Evolutionary conservation across 1,140 invertebrate genomes (phyloP).

Genomic region (Fopius arisanus): DNA sequence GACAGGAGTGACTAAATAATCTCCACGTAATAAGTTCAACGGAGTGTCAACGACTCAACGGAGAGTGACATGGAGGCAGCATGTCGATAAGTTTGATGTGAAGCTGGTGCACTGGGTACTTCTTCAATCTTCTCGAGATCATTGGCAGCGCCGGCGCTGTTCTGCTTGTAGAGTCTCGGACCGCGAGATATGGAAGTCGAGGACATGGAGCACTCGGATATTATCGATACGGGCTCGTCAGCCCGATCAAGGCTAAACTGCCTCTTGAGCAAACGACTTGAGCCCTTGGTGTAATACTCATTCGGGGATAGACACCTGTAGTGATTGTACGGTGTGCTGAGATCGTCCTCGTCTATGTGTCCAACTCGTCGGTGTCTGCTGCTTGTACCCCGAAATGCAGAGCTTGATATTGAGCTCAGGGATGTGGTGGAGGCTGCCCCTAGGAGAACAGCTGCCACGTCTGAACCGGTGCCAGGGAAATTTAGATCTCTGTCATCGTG

Average conservation of each 20-base stretch:
- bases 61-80: constrained; percentile 60
- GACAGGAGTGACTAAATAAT: no score
- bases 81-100: constrained; percentile 52
- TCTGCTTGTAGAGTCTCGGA: constrained; percentile 72
- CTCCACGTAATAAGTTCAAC: no score
- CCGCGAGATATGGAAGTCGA: constrained; percentile 38
- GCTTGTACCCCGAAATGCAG: constrained; percentile 46
- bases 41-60: constrained; percentile 59
- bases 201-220: constrained; percentile 12
- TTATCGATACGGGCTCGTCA: constrained; percentile 63
- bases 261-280: constrained; percentile 67
- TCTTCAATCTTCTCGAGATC: constrained; percentile 78
- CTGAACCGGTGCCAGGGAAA: constrained; percentile 63
- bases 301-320: constrained; percentile 77
- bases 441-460: constrained; percentile 66
- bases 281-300: constrained; percentile 60
- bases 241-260: constrained; percentile 77
- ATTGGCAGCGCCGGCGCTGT: constrained; percentile 74
- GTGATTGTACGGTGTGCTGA: constrained; percentile 76
- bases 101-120: constrained; percentile 57
- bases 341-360: constrained; percentile 68
- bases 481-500: constrained; percentile 45
- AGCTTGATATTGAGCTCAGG: constrained; percentile 51
- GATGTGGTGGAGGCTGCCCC: constrained; percentile 66
- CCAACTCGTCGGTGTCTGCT: constrained; percentile 54